These are phyloP conservation scores for Musca domestica DNA, from an alignment of 1,140 invertebrate genomes.

Conservation along the genomic window DNA sequence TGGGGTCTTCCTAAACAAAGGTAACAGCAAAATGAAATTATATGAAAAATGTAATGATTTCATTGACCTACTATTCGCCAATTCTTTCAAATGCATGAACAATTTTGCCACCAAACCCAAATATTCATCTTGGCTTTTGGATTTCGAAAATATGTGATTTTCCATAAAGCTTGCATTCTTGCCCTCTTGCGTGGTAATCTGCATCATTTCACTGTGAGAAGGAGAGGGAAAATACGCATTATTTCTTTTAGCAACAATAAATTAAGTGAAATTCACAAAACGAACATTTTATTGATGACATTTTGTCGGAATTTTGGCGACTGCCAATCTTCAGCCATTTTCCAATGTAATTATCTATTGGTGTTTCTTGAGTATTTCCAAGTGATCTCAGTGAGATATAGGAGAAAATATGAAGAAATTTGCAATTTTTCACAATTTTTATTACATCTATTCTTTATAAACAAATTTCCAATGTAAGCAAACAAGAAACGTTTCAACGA, in stretches of 20 bases:
- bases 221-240: neutral
- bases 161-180: constrained; percentile 89
- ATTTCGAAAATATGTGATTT: constrained; percentile 88
- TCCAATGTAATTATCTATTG: too few relatives aligned
- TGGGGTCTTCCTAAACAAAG: constrained; percentile 30
- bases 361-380: too few relatives aligned
- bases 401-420: too few relatives aligned
- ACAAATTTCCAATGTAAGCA: too few relatives aligned
- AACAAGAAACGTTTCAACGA: too few relatives aligned
- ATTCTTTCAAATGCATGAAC: constrained; percentile 73
- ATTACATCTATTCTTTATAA: too few relatives aligned
- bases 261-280: too few relatives aligned
- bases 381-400: too few relatives aligned
- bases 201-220: constrained; percentile 81
- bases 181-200: constrained; percentile 74
- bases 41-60: constrained; percentile 4
- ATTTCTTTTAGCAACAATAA: constrained; percentile 21
- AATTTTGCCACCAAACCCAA: constrained; percentile 83
- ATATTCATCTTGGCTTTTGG: constrained; percentile 85
- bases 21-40: constrained; percentile 19
- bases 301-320: constrained; percentile 69
- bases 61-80: too few relatives aligned
- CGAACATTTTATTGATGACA: constrained; percentile 73
- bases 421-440: too few relatives aligned
- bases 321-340: constrained; percentile 60